These are phyloP conservation scores for Poecilus cupreus DNA, from an alignment of 2,888 invertebrate species.

Conservation along the genomic window DNA sequence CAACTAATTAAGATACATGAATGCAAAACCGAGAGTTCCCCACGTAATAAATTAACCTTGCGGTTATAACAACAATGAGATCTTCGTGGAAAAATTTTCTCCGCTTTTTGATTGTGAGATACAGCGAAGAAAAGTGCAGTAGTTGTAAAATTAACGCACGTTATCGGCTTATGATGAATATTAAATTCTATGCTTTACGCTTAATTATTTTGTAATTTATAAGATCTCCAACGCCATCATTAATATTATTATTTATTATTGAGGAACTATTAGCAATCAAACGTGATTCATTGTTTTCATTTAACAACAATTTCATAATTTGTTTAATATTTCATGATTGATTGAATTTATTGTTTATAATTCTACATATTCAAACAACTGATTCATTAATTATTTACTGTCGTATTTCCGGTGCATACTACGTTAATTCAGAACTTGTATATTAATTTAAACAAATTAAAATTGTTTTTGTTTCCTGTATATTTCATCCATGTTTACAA, in stretches of 20 bases:
- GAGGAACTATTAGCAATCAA: neutral
- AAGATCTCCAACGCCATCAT: neutral
- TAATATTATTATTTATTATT: neutral
- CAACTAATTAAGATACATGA: constrained; percentile 34
- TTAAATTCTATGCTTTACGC: neutral
- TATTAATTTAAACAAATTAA: no score
- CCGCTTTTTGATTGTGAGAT: constrained; percentile 10
- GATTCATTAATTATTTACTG: no score
- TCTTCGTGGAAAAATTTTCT: constrained; percentile 4
- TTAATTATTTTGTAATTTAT: neutral
- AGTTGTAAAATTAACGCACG: neutral
- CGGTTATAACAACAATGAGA: constrained; percentile 12
- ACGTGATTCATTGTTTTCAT: neutral
- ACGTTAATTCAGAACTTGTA: no score
- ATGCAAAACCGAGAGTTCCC: constrained; percentile 15
- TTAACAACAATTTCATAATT: neutral
- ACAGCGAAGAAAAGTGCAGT: neutral
- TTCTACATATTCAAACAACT: no score
- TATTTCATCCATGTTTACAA: no score
- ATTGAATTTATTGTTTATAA: no score
- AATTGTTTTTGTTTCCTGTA: no score
- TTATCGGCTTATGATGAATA: neutral
- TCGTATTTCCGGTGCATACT: no score
- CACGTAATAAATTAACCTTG: constrained; percentile 11
- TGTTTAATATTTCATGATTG: no score